Evolutionary conservation across 2,888 invertebrate genomes (phyloP).

Genomic region (Schizotus pectinicornis): DNA sequence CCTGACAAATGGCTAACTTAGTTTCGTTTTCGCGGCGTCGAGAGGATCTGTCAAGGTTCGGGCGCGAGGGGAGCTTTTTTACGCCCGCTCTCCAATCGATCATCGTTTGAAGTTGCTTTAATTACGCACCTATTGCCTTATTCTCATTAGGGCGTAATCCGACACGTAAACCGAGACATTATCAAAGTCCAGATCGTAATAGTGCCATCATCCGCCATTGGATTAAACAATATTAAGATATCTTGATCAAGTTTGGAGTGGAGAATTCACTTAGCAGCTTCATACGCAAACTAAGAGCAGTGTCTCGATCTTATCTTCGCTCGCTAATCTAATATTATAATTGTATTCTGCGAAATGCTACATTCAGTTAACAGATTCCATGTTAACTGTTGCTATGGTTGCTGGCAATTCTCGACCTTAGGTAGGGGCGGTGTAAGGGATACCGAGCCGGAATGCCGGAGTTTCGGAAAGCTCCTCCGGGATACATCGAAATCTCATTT

Average conservation of each 20-base stretch:
- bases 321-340: constrained; percentile 62
- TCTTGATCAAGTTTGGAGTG: constrained; percentile 51
- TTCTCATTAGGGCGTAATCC: constrained; percentile 42
- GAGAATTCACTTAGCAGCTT: constrained; percentile 54
- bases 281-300: constrained; percentile 42
- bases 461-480: constrained; percentile 55
- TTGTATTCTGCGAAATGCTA: constrained; percentile 60
- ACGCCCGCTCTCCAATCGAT: constrained; percentile 14
- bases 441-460: constrained; percentile 32
- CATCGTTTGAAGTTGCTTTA: constrained; percentile 12
- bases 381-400: constrained; percentile 55
- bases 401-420: constrained; percentile 44
- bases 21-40: constrained; percentile 51
- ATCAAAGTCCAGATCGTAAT: constrained; percentile 45
- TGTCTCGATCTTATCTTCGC: constrained; percentile 51
- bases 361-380: constrained; percentile 60
- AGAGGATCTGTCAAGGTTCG: constrained; percentile 50
- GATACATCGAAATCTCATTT: constrained; percentile 61
- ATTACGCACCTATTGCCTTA: constrained; percentile 12
- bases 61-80: constrained; percentile 33
- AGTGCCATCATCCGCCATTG: constrained; percentile 39
- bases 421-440: constrained; percentile 29
- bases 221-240: constrained; percentile 54
- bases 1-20: constrained; percentile 59
- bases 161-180: constrained; percentile 40